A percentile compares a stretch with the other conserved stretches of the same genome.
Conservation (phyloP, 2,888 invertebrate genomes). For the Schizotus pectinicornis region DNA sequence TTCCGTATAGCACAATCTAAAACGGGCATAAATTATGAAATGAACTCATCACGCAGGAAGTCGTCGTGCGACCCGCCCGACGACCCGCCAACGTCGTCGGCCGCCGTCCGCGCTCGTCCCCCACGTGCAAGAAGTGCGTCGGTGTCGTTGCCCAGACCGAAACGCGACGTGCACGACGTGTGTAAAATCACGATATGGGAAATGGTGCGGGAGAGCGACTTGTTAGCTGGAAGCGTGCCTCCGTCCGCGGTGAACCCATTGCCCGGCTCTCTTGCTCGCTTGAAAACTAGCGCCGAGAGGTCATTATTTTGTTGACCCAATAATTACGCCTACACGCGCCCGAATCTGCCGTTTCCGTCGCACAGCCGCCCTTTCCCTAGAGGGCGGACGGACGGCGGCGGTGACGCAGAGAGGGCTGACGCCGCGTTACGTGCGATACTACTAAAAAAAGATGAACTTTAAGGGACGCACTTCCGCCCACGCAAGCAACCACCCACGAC, state of each 20-base stretch:
- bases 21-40: slow-evolving; percentile 37
- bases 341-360: not conserved
- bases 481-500: too few species aligned
- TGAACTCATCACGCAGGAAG: slow-evolving; percentile 47
- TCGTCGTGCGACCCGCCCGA: slow-evolving; percentile 40
- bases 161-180: slow-evolving; percentile 10
- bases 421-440: too few species aligned
- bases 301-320: slow-evolving; percentile 27
- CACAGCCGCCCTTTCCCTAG: not conserved
- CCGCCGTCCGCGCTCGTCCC: slow-evolving; percentile 27
- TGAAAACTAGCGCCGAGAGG: slow-evolving; percentile 13
- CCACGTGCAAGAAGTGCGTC: slow-evolving; percentile 4
- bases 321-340: slow-evolving; percentile 18
- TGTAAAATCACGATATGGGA: not conserved
- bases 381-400: not conserved
- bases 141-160: slow-evolving; percentile 12
- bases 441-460: too few species aligned
- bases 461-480: too few species aligned
- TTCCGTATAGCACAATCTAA: slow-evolving; percentile 24
- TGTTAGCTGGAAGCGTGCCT: slow-evolving; percentile 21
- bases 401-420: not conserved
- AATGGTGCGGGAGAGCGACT: slow-evolving; percentile 12
- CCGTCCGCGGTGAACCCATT: slow-evolving; percentile 1
- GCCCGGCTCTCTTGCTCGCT: not conserved
- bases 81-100: slow-evolving; percentile 34